These are phyloP conservation scores for Nudaria mundana DNA, from an alignment of 2,888 invertebrate genomes.

Conservation along the genomic window DNA sequence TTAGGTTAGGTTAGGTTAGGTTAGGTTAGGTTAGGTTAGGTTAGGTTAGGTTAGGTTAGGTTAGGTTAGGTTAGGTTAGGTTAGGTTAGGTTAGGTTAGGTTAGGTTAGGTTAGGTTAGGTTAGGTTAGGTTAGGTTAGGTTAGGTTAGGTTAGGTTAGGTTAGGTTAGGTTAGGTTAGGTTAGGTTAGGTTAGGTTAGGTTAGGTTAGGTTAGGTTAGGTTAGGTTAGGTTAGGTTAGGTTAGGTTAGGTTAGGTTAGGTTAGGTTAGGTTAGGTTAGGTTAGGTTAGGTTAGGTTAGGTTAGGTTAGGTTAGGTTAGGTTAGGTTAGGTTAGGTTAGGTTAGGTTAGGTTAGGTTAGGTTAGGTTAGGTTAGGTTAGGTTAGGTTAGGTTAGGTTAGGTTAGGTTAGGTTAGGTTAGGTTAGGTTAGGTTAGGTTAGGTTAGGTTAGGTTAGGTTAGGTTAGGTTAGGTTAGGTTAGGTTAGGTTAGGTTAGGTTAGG, in stretches of 20 bases:
- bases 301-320: constrained; percentile 15
- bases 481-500: constrained; percentile 9
- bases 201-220: not conserved
- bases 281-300: constrained; percentile 15
- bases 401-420: constrained; percentile 11
- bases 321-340: constrained; percentile 15
- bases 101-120: constrained; percentile 1
- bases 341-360: constrained; percentile 15
- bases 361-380: constrained; percentile 11
- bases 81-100: constrained; percentile 1
- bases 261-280: constrained; percentile 17
- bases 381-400: constrained; percentile 10
- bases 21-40: no score
- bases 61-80: constrained; percentile 1
- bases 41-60: not conserved
- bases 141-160: constrained; percentile 1
- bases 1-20: not conserved
- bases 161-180: not conserved
- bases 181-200: not conserved
- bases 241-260: constrained; percentile 12
- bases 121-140: constrained; percentile 1
- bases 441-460: constrained; percentile 13
- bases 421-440: constrained; percentile 12
- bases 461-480: constrained; percentile 9
- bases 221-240: constrained; percentile 5